Evolutionary conservation across 1,140 invertebrate species (phyloP).

Genomic region (Zaprionus taronus): DNA sequence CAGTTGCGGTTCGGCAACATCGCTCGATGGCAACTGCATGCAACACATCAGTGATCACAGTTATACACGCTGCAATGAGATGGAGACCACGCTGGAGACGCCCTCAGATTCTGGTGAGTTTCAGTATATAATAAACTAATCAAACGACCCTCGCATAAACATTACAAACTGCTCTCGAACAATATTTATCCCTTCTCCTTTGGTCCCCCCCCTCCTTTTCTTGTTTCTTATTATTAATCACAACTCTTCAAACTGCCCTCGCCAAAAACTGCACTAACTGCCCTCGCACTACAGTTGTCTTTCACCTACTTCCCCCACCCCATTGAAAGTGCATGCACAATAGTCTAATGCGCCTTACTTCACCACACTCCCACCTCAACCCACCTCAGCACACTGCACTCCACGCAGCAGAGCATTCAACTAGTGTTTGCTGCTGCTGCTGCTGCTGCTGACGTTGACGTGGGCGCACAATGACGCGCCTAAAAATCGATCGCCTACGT

Average conservation of each 20-base stretch:
- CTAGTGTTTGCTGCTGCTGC: conserved; percentile 26
- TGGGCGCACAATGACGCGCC: conserved; percentile 40
- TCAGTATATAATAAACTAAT: background rate
- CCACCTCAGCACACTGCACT: background rate
- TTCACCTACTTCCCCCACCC: no score
- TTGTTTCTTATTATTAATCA: no score
- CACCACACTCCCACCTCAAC: background rate
- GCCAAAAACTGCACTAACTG: background rate
- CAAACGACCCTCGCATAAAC: background rate
- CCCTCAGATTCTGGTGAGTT: conserved; percentile 93
- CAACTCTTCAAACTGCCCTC: background rate
- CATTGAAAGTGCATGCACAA: no score
- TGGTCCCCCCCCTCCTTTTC: no score
- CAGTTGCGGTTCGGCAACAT: conserved; percentile 29
- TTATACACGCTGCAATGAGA: conserved; percentile 87
- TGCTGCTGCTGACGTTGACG: background rate
- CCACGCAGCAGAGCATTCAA: conserved; percentile 26
- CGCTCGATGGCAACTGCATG: conserved; percentile 53
- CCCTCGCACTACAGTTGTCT: no score
- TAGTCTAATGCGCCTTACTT: background rate
- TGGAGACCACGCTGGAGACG: conserved; percentile 88
- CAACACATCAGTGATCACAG: conserved; percentile 88
- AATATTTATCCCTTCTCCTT: background rate
- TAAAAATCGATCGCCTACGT: conserved; percentile 79
- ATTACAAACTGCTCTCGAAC: background rate